phyloP scores from a whole-genome alignment of 1,140 invertebrate species.

The Schlechtendalia chinensis region DNA sequence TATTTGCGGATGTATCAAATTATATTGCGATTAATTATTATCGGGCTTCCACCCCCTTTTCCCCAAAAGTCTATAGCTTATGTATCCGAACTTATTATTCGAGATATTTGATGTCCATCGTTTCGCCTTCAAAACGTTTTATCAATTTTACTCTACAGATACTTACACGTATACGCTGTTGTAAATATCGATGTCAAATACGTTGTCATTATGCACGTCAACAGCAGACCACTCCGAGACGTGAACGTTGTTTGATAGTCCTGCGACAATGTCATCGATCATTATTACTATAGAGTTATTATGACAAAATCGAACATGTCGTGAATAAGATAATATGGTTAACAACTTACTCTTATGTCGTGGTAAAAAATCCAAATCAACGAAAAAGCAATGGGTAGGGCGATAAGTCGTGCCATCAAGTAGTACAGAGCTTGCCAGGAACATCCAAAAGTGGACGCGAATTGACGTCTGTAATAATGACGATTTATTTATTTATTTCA shows the following conservation, averaged over 20 bases:
- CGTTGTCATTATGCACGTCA: conserved; percentile 74
- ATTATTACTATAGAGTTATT: not conserved
- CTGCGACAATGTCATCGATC: conserved; percentile 55
- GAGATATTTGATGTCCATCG: no score
- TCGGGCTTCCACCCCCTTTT: no score
- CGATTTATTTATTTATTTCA: no score
- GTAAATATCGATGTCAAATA: conserved; percentile 78
- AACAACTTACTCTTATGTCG: conserved; percentile 62
- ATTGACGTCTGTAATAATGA: conserved; percentile 63
- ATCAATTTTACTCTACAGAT: not conserved
- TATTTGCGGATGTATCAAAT: no score
- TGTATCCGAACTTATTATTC: no score
- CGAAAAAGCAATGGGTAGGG: conserved; percentile 74
- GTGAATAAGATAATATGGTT: no score
- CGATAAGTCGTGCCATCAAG: conserved; percentile 69
- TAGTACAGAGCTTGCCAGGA: conserved; percentile 71
- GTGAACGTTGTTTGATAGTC: conserved; percentile 72
- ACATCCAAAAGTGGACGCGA: conserved; percentile 74
- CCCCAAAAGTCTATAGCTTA: no score
- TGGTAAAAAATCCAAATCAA: conserved; percentile 80
- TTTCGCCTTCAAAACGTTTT: not conserved
- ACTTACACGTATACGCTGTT: conserved; percentile 76
- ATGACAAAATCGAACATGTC: not conserved
- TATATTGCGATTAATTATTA: no score
- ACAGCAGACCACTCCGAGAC: conserved; percentile 74